These are phyloP conservation scores for Spondyliosoma cantharus DNA, from an alignment of 2,797 vertebrate species.

Conservation along the genomic window DNA sequence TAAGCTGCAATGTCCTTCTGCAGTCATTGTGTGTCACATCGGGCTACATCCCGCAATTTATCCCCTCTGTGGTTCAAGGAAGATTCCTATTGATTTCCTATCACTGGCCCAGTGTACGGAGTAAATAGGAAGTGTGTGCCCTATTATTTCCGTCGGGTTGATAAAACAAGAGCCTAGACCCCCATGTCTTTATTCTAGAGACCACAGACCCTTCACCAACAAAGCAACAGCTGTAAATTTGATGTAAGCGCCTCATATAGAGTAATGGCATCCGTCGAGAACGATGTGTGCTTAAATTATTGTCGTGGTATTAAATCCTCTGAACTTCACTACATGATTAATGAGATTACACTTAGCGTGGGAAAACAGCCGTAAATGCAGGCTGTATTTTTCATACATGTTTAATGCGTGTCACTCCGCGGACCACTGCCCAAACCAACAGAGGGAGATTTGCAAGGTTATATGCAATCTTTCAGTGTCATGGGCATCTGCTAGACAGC, in stretches of 20 bases:
- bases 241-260: conserved; percentile 46
- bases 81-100: conserved; percentile 83
- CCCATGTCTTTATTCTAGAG: conserved; percentile 67
- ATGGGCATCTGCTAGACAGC: conserved; percentile 37
- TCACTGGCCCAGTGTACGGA: conserved; percentile 72
- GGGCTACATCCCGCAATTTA: conserved; percentile 69
- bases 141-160: conserved; percentile 73
- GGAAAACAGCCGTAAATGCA: conserved; percentile 60
- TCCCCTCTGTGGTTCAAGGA: conserved; percentile 71
- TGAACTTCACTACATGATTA: conserved; percentile 64
- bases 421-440: conserved; percentile 48
- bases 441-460: conserved; percentile 44
- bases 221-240: conserved; percentile 47
- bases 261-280: conserved; percentile 51
- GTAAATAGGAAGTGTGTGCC: conserved; percentile 79
- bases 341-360: conserved; percentile 65
- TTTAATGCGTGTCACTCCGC: conserved; percentile 53
- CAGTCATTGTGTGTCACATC: conserved; percentile 69
- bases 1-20: conserved; percentile 64
- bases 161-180: conserved; percentile 67
- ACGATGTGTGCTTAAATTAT: conserved; percentile 65
- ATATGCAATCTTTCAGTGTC: conserved; percentile 34
- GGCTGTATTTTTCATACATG: conserved; percentile 65
- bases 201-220: conserved; percentile 17
- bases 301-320: conserved; percentile 61